phyloP scores from a whole-genome alignment of 2,113 vertebrate genomes.

The Hippocampus mohnikei region DNA sequence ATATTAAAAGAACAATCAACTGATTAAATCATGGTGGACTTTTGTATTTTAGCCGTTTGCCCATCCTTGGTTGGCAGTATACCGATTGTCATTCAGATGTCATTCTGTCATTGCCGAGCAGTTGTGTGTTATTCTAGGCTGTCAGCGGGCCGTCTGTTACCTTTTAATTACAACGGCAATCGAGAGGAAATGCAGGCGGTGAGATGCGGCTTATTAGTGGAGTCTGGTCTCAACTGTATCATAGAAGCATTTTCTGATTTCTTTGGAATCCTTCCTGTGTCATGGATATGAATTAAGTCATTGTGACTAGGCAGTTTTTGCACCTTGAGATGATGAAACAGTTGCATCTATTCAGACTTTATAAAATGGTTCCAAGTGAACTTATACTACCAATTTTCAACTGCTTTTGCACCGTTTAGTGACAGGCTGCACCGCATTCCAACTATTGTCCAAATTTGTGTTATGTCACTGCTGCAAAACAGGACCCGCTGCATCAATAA shows the following conservation, averaged over 20 bases:
- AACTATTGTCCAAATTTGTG: no score
- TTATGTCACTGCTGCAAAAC: no score
- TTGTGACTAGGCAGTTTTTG: constrained; percentile 6
- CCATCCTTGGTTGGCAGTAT: not conserved
- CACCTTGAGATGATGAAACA: constrained; percentile 3
- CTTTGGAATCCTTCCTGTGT: constrained; percentile 28
- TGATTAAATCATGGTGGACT: not conserved
- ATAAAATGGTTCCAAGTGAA: no score
- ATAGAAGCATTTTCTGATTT: constrained; percentile 9
- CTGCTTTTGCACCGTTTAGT: not conserved
- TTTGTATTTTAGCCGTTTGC: not conserved
- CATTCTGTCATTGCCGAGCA: constrained; percentile 54
- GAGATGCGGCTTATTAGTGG: constrained; percentile 72
- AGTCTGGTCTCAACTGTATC: constrained; percentile 52
- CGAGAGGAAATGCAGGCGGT: constrained; percentile 64
- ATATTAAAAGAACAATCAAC: not conserved
- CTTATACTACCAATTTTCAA: no score
- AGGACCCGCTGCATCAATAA: no score
- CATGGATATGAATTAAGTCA: constrained; percentile 17
- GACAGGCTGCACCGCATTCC: not conserved
- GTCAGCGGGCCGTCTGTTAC: constrained; percentile 57
- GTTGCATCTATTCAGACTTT: not conserved
- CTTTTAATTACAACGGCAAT: constrained; percentile 74
- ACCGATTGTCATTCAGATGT: constrained; percentile 53
- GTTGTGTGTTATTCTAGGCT: constrained; percentile 54